These are phyloP conservation scores for Ascidia mentula DNA, from an alignment of 23 tunicate species.

Conservation along the genomic window DNA sequence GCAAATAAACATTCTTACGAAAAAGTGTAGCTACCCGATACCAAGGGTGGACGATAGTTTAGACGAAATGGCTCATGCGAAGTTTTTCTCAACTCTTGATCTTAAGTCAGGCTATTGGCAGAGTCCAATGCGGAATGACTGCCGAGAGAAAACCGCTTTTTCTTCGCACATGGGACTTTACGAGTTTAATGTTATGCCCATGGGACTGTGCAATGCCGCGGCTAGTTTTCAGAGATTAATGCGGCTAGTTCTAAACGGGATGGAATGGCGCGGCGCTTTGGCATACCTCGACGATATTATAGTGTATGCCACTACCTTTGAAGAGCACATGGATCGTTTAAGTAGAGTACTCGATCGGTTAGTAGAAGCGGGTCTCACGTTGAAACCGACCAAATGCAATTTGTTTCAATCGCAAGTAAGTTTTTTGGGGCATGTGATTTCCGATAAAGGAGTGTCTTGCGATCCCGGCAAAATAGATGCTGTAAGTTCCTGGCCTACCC, in stretches of 20 bases:
- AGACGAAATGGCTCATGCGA: neutral
- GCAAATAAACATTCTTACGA: neutral
- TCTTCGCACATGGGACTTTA: neutral
- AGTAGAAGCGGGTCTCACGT: constrained; percentile 3
- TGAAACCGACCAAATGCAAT: constrained; percentile 10
- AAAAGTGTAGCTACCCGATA: neutral
- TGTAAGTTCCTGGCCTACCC: constrained; percentile 25
- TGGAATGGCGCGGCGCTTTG: constrained; percentile 13
- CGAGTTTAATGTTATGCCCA: constrained; percentile 25
- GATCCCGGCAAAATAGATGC: constrained; percentile 21
- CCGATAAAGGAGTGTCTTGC: neutral
- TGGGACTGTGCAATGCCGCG: constrained; percentile 14
- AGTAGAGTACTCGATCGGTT: neutral
- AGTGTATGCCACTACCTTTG: neutral
- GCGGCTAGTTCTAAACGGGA: constrained; percentile 12
- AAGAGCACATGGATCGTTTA: constrained; percentile 1
- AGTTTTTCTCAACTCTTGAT: constrained; percentile 13
- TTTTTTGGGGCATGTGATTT: constrained; percentile 12
- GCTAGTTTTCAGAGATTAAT: constrained; percentile 14
- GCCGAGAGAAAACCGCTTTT: neutral
- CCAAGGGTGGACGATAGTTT: neutral
- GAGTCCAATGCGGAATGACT: neutral
- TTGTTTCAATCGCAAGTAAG: neutral
- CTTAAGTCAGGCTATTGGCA: constrained; percentile 18
- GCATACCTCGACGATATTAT: constrained; percentile 25